Evolutionary conservation across 1,140 invertebrate species (phyloP).

Genomic region (Platorchestia sp.): DNA sequence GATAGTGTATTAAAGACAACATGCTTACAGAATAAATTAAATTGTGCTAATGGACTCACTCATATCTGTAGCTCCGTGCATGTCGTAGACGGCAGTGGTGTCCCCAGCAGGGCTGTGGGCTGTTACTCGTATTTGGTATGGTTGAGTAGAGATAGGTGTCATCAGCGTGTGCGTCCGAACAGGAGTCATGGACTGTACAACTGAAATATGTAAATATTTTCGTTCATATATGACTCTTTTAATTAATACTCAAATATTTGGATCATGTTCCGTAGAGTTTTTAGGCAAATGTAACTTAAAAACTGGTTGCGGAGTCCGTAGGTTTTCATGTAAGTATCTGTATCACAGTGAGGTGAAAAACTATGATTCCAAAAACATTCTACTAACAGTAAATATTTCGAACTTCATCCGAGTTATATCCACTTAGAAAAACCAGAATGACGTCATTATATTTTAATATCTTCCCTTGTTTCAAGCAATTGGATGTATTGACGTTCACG

Average conservation of each 20-base stretch:
- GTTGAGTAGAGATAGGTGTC: background rate
- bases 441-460: too few species aligned
- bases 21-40: too few species aligned
- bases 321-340: background rate
- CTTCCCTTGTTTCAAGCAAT: too few species aligned
- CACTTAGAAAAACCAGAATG: too few species aligned
- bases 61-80: background rate
- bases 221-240: too few species aligned
- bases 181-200: background rate
- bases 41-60: background rate
- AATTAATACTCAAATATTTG: background rate
- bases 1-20: too few species aligned
- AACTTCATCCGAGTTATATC: too few species aligned
- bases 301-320: background rate
- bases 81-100: conserved; percentile 19
- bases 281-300: background rate
- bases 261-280: background rate
- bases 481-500: too few species aligned
- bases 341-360: too few species aligned
- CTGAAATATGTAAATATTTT: conserved; percentile 2
- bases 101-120: conserved; percentile 23
- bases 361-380: too few species aligned
- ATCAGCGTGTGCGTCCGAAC: background rate
- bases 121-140: background rate
- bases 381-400: too few species aligned